Percentiles rank a stretch among this genome's conserved stretches.
Evolutionary conservation across 2,888 invertebrate species (phyloP).

Genomic region (Subacronicta megacephala): DNA sequence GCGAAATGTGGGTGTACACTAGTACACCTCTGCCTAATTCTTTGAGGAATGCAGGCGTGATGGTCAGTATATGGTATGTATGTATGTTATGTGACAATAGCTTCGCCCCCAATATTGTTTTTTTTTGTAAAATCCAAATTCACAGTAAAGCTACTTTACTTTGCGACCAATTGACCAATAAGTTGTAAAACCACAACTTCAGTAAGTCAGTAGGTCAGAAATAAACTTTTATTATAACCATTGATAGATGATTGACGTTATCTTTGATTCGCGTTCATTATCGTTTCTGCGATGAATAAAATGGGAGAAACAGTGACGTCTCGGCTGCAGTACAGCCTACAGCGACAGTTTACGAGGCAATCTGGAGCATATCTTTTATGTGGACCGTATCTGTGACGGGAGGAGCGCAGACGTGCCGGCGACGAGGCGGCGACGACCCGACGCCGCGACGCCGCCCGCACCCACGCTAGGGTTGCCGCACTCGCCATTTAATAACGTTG

Average conservation of each 20-base stretch:
- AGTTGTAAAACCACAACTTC: no score
- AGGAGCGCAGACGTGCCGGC: slow-evolving; percentile 80
- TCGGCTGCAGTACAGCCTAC: slow-evolving; percentile 40
- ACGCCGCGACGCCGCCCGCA: slow-evolving; percentile 65
- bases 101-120: no score
- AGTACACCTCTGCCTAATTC: no score
- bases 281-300: slow-evolving; percentile 23
- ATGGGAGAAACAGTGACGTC: slow-evolving; percentile 33
- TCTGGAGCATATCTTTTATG: slow-evolving; percentile 76
- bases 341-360: slow-evolving; percentile 75
- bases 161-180: no score
- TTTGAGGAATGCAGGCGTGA: no score
- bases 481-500: no score
- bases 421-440: slow-evolving; percentile 72
- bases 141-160: no score
- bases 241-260: slow-evolving; percentile 7
- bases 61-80: no score
- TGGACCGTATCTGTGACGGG: slow-evolving; percentile 61
- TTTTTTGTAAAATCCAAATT: no score
- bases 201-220: slow-evolving; percentile 2
- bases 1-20: no score
- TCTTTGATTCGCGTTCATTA: background rate
- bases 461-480: slow-evolving; percentile 41
- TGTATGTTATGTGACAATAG: no score
- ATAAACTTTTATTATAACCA: slow-evolving; percentile 5